Evolutionary conservation across 35 echinoderm and acorn worm species (phyloP).

Genomic region (Apostichopus parvimensis): DNA sequence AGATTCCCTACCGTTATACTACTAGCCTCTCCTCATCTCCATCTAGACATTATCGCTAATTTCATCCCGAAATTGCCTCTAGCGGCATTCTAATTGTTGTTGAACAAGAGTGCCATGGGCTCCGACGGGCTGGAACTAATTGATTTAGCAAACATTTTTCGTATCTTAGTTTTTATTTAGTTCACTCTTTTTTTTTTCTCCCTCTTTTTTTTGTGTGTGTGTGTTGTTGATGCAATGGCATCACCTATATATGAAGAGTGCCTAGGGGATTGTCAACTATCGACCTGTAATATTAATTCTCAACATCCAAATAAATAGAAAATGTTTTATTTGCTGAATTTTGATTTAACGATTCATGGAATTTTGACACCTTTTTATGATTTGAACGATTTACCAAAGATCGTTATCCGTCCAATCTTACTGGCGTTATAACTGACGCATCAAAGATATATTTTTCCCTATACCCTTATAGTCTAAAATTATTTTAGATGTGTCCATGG

Average conservation of each 20-base stretch:
- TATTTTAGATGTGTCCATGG: too few relatives aligned
- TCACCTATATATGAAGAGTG: constrained; percentile 28
- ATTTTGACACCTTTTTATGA: constrained; percentile 38
- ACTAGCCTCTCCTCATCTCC: neutral
- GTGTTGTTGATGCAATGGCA: neutral
- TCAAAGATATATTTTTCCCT: too few relatives aligned
- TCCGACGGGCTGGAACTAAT: constrained; percentile 49
- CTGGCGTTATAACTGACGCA: too few relatives aligned
- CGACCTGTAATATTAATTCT: constrained; percentile 44
- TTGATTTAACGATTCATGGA: constrained; percentile 52
- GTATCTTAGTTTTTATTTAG: neutral
- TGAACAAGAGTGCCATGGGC: constrained; percentile 46
- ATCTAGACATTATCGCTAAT: constrained; percentile 16
- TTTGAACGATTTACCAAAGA: constrained; percentile 14
- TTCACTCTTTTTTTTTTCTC: neutral
- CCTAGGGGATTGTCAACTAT: constrained; percentile 33
- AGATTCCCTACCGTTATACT: constrained; percentile 35
- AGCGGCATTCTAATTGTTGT: constrained; percentile 56
- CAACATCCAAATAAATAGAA: constrained; percentile 52
- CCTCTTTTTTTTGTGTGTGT: neutral
- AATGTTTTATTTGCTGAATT: neutral
- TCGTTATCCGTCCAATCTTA: neutral
- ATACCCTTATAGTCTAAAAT: too few relatives aligned
- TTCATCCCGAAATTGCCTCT: constrained; percentile 54
- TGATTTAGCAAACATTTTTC: constrained; percentile 46